phyloP scores from a whole-genome alignment of 2,113 vertebrate genomes.

The Ginglymostoma cirratum region DNA sequence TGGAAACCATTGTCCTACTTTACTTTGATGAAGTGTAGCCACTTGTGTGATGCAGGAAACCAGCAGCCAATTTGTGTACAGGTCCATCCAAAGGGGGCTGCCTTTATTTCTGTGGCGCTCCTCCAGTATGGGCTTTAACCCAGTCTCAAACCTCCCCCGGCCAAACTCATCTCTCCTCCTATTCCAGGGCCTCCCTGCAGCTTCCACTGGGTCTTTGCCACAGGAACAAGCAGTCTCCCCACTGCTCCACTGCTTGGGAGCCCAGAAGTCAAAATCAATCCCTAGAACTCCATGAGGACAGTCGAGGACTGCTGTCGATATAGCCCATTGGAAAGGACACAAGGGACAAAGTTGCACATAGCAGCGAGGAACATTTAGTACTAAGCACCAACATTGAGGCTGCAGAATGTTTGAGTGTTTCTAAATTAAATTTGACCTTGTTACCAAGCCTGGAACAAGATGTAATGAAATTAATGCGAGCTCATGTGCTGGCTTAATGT shows the following conservation, averaged over 20 bases:
- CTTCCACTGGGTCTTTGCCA: background rate
- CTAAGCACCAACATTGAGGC: background rate
- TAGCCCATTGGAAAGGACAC: background rate
- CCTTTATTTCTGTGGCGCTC: background rate
- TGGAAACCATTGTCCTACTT: too few relatives aligned
- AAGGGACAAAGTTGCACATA: background rate
- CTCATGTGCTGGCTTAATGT: background rate
- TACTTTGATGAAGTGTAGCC: background rate
- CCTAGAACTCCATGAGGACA: background rate
- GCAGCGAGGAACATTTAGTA: background rate
- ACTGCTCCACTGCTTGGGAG: background rate
- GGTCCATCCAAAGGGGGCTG: background rate
- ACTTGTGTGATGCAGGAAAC: background rate
- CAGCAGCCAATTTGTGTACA: background rate
- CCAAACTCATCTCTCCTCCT: background rate
- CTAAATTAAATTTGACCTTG: background rate
- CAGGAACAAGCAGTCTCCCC: background rate
- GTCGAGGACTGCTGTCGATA: background rate
- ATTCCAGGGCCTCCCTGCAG: background rate
- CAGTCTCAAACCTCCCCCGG: background rate
- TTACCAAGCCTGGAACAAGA: background rate
- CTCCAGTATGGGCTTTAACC: background rate
- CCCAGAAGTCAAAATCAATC: background rate
- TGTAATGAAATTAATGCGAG: background rate
- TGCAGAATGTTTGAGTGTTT: background rate